A percentile compares a stretch with the other conserved stretches of the same genome.
Conservation (phyloP, 2,113 vertebrate genomes). For the Onychostoma macrolepis region DNA sequence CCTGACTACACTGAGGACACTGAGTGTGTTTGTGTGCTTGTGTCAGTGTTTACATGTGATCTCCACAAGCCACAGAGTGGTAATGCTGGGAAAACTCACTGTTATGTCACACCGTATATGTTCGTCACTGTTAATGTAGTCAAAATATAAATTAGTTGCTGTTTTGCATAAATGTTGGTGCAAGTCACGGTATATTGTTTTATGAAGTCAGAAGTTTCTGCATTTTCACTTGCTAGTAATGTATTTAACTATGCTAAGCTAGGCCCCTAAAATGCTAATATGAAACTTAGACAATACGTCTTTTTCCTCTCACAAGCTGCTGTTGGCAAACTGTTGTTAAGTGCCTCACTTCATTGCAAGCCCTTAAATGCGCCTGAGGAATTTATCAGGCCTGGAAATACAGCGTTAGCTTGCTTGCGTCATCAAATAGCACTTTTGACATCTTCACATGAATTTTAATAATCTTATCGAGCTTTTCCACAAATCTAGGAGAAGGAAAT, state of each 20-base stretch:
- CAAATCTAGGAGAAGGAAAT: not conserved
- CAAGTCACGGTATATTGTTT: not conserved
- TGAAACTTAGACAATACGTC: conserved; percentile 4
- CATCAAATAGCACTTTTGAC: conserved; percentile 1
- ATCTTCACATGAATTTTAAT: not conserved
- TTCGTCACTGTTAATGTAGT: not conserved
- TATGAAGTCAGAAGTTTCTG: not conserved
- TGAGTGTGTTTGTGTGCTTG: conserved; percentile 39
- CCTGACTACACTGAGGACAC: conserved; percentile 19
- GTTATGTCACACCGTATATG: conserved; percentile 12
- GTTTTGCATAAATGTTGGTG: not conserved
- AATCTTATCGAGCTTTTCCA: not conserved
- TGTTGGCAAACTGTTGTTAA: conserved; percentile 12
- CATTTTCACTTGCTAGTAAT: not conserved
- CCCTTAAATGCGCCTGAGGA: not conserved
- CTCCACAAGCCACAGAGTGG: conserved; percentile 10
- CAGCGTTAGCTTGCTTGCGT: not conserved
- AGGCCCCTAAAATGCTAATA: not conserved
- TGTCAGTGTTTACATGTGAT: conserved; percentile 7
- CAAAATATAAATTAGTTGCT: not conserved
- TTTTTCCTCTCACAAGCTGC: not conserved
- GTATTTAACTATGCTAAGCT: not conserved
- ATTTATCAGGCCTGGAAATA: not conserved
- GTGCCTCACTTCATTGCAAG: conserved; percentile 25
- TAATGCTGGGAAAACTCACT: conserved; percentile 40